Conservation (phyloP, 2,888 invertebrate species). For the Ashinkailepas kermadecensis region DNA sequence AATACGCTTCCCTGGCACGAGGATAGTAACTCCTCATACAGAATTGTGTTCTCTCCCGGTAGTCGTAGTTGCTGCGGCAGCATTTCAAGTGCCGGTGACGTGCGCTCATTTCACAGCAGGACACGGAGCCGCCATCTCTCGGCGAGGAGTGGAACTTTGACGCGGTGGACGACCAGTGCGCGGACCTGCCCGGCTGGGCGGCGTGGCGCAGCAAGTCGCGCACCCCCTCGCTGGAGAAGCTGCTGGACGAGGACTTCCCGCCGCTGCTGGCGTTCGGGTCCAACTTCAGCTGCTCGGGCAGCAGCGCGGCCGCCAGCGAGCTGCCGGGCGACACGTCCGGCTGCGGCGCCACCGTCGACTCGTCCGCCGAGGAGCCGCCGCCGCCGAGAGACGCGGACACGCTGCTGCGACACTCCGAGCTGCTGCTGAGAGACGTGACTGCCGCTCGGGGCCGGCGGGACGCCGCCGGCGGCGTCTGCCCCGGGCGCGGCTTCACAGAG, state of each 20-base stretch:
- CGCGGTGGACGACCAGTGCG: background rate
- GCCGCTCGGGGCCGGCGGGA: background rate
- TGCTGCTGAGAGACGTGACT: too few relatives aligned
- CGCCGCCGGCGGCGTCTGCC: background rate
- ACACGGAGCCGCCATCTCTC: slow-evolving; percentile 9
- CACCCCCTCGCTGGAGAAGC: background rate
- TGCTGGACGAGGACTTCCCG: slow-evolving; percentile 12
- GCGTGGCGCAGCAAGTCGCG: slow-evolving; percentile 12
- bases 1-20: too few relatives aligned
- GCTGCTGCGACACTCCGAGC: too few relatives aligned
- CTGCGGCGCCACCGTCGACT: background rate
- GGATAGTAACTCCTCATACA: too few relatives aligned
- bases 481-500: background rate
- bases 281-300: background rate
- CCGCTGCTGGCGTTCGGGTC: background rate
- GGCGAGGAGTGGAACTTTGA: background rate
- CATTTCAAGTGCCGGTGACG: too few relatives aligned
- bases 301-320: background rate
- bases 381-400: too few relatives aligned
- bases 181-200: background rate
- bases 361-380: too few relatives aligned
- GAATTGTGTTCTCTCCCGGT: too few relatives aligned
- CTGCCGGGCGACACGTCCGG: background rate
- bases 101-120: background rate
- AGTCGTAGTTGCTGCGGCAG: too few relatives aligned